These are phyloP conservation scores for Temnothorax rugatulus DNA, from an alignment of 2,888 invertebrate genomes.

Conservation along the genomic window DNA sequence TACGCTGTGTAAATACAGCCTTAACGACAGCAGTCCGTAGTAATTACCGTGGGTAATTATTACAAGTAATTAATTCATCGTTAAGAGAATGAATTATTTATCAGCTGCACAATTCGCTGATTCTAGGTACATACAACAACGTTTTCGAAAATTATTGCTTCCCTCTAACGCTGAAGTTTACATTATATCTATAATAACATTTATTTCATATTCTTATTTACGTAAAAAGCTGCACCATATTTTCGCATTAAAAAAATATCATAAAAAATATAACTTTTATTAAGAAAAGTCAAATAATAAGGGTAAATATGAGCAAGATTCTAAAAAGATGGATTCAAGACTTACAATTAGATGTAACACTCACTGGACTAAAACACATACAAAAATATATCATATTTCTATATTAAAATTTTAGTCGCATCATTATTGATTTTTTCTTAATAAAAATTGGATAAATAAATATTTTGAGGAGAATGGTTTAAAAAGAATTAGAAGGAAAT, in stretches of 20 bases:
- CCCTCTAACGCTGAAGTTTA: neutral
- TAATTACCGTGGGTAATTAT: conserved; percentile 41
- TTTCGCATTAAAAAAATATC: neutral
- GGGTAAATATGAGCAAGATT: neutral
- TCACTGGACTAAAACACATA: neutral
- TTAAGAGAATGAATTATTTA: conserved; percentile 36
- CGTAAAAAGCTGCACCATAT: neutral
- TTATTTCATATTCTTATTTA: neutral
- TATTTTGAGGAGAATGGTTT: neutral
- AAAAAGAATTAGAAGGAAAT: neutral
- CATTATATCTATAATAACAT: neutral
- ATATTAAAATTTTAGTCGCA: neutral
- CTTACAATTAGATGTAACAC: neutral
- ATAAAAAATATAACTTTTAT: neutral
- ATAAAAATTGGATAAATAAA: conserved; percentile 5
- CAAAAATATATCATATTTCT: neutral
- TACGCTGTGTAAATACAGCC: conserved; percentile 51
- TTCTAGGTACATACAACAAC: neutral
- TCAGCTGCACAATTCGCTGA: neutral
- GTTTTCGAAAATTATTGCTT: neutral
- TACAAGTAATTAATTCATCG: conserved; percentile 47
- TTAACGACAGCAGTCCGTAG: conserved; percentile 41
- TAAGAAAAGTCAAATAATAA: neutral
- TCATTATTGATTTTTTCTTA: neutral
- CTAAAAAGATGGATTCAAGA: neutral